Evolutionary conservation across 2,888 invertebrate species (phyloP), one percentile per base, ranked within the genome.

Genomic region (Teleiodes luculella): DNA sequence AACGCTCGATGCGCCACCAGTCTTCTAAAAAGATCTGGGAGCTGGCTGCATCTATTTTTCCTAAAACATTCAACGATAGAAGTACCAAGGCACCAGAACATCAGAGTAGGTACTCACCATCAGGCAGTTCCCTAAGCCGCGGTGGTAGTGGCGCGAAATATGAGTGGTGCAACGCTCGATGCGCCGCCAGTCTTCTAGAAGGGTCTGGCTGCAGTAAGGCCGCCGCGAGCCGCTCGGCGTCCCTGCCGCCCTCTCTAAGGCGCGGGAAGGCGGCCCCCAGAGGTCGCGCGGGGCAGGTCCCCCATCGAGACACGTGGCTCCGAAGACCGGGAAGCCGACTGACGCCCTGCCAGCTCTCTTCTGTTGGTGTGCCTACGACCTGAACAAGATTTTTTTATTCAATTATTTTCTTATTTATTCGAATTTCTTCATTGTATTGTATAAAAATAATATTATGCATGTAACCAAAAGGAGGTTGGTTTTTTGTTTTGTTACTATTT

Each of bases 321-420:
- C 94, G 94, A 80, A 97, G 96, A 60, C 97, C 96, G 11, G 96
- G 95, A 72, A 97, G 92, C 65, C 95, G 94, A 52, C 95, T 94
- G 55, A 98, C 97, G 57, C 98, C 97, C 59, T 93, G 91, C 98
- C 99, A 99, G 69, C 95, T 95, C 64, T 96, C 95, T 82, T 98
- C 97, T 11, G 95, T 95, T 20, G 99, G 99, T 41, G 98, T 97
- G 63, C 99, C 99, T 66, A 99, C 92, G 68, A 97, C 94, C 94
- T 95, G 78, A 24, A 24, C 24, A 24, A 24, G n/a, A n/a, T n/a
- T n/a, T n/a, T n/a, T n/a, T n/a, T n/a, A n/a, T n/a, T n/a, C n/a
- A n/a, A n/a, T n/a, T n/a, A n/a, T n/a, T n/a, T n/a, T n/a, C n/a
- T n/a, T n/a, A n/a, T n/a, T n/a, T n/a, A n/a, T n/a, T n/a, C n/a